Conservation (phyloP, 2,113 vertebrate species). For the Melanerpes formicivorus region DNA sequence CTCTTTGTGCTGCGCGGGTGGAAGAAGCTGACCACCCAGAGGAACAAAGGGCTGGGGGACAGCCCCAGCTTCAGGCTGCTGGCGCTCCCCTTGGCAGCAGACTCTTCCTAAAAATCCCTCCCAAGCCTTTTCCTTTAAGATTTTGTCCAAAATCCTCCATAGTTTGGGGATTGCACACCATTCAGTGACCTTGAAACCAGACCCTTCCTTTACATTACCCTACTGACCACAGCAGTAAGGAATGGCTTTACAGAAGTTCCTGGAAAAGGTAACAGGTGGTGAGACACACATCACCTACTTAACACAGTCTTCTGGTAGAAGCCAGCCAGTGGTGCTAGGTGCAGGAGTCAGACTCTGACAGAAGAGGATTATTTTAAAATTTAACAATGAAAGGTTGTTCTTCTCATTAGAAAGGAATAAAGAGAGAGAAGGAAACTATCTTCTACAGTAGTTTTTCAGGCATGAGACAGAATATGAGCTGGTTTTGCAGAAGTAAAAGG, state of each 20-base stretch:
- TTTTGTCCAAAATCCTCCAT: neutral
- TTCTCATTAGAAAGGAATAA: neutral
- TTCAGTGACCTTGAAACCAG: neutral
- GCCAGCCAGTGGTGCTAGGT: neutral
- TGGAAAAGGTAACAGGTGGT: constrained; percentile 1
- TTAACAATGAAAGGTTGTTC: neutral
- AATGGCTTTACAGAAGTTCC: neutral
- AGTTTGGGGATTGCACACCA: neutral
- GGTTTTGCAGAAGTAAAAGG: neutral
- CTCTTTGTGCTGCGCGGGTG: neutral
- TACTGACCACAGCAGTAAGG: neutral
- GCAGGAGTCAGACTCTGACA: neutral
- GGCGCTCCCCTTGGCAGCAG: neutral
- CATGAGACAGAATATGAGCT: neutral
- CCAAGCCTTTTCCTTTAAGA: neutral
- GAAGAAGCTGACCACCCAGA: constrained; percentile 48
- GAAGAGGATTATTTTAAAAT: neutral
- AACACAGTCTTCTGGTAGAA: neutral
- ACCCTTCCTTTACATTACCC: neutral
- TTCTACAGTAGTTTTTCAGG: neutral
- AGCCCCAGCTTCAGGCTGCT: neutral
- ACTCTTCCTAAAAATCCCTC: constrained; percentile 7
- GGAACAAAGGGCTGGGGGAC: constrained; percentile 50
- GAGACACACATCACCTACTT: neutral
- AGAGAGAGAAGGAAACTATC: neutral